Percentiles rank a stretch among this genome's conserved stretches.
Evolutionary conservation across 2,888 invertebrate species (phyloP).

Genomic region (Andrena marginata): DNA sequence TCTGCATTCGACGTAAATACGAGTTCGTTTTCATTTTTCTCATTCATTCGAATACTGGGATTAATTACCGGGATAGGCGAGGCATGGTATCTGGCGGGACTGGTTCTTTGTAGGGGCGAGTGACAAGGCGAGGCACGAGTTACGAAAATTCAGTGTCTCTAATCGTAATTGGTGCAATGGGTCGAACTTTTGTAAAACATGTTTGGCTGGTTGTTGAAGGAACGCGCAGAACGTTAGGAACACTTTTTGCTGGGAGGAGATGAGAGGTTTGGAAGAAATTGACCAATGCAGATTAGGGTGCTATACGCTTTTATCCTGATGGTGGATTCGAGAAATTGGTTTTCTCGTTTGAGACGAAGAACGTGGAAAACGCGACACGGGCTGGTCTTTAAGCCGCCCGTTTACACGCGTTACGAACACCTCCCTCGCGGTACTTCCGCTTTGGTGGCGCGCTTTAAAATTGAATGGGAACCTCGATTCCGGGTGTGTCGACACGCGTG

Average conservation of each 20-base stretch:
- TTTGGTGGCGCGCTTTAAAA: conserved; percentile 67
- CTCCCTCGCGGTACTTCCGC: conserved; percentile 50
- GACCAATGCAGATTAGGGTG: not conserved
- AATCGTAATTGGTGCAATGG: no score
- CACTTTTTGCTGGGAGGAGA: no score
- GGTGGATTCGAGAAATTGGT: not conserved
- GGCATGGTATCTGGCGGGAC: not conserved
- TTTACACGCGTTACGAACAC: conserved; percentile 17
- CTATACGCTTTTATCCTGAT: not conserved
- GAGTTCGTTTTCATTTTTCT: conserved; percentile 27
- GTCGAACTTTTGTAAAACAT: no score
- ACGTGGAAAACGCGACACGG: not conserved
- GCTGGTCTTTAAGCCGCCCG: not conserved
- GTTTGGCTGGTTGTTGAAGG: no score
- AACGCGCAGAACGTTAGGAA: no score
- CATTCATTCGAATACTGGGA: conserved; percentile 42
- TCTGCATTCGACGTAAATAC: conserved; percentile 11
- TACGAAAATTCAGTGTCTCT: not conserved
- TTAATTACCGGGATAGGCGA: conserved; percentile 37
- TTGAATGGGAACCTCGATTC: conserved; percentile 76
- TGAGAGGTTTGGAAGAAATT: not conserved
- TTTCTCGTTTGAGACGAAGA: not conserved
- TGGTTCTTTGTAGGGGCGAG: not conserved
- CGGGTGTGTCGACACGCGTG: conserved; percentile 78
- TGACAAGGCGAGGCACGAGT: not conserved